A percentile compares a stretch with the other conserved stretches of the same genome.
Conservation (phyloP, 2,888 invertebrate genomes). For the Dicranocentrus wangi region DNA sequence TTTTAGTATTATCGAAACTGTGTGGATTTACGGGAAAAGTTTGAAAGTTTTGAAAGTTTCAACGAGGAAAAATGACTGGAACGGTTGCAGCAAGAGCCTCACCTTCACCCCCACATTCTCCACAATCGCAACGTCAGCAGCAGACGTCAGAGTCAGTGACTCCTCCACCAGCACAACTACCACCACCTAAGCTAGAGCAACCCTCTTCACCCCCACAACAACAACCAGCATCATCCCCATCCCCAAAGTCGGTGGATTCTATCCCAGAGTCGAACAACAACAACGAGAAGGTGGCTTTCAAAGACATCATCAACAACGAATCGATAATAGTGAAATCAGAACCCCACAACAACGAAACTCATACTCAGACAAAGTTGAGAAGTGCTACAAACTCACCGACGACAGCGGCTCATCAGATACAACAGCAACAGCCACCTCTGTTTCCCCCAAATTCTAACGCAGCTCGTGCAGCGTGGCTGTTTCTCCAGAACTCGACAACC, state of each 20-base stretch:
- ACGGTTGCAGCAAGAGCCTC: background rate
- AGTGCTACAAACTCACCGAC: background rate
- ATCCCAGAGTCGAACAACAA: slow-evolving; percentile 6
- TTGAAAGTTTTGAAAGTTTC: background rate
- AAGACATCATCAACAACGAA: slow-evolving; percentile 14
- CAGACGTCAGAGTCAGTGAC: slow-evolving; percentile 2
- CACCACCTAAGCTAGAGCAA: no score
- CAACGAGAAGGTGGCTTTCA: slow-evolving; percentile 7
- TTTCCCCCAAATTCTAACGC: slow-evolving; percentile 24
- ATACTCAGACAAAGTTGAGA: slow-evolving; percentile 4
- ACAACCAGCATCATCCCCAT: background rate
- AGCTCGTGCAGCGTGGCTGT: slow-evolving; percentile 49
- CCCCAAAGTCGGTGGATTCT: slow-evolving; percentile 16
- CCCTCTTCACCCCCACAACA: background rate
- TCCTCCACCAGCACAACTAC: no score
- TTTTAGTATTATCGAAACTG: no score
- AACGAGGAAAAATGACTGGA: slow-evolving; percentile 3
- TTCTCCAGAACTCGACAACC: slow-evolving; percentile 38
- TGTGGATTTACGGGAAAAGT: background rate
- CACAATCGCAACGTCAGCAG: background rate
- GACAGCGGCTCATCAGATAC: background rate
- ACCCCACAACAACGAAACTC: background rate
- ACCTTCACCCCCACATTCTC: background rate
- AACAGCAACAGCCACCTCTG: slow-evolving; percentile 7
- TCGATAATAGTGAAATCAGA: slow-evolving; percentile 7